A percentile compares a stretch with the other conserved stretches of the same genome.
Evolutionary conservation across 2,797 vertebrate genomes (phyloP).

Genomic region (Phylloscopus collybita): DNA sequence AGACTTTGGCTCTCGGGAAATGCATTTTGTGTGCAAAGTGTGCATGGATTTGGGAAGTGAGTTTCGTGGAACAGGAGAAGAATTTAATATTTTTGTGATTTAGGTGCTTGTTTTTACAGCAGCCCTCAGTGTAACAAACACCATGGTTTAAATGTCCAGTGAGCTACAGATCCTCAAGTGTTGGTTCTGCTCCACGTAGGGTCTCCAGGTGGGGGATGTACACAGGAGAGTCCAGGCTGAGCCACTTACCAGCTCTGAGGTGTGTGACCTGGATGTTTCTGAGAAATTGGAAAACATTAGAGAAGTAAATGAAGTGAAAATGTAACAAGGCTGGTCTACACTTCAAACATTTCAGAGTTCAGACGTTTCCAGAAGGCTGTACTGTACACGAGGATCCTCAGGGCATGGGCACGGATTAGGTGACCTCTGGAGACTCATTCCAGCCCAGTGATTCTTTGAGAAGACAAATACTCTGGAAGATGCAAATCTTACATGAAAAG

Average conservation of each 20-base stretch:
- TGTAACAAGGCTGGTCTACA: neutral
- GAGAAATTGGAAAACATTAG: neutral
- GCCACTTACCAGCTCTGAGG: neutral
- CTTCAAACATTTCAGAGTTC: neutral
- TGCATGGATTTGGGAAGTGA: neutral
- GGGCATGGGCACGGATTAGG: neutral
- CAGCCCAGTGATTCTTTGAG: constrained; percentile 45
- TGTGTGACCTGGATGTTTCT: neutral
- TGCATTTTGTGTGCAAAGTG: neutral
- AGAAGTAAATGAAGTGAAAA: neutral
- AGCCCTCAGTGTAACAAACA: neutral
- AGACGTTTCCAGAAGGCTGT: neutral
- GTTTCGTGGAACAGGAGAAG: neutral
- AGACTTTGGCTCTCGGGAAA: neutral
- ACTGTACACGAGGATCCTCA: neutral
- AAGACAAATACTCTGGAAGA: constrained; percentile 35
- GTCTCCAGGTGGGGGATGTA: neutral
- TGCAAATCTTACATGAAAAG: constrained; percentile 44
- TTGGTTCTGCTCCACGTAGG: accelerated
- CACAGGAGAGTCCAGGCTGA: neutral
- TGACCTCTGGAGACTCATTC: constrained; percentile 52
- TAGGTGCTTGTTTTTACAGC: neutral
- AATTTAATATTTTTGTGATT: neutral
- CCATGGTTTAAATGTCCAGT: neutral
- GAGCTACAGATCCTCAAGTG: neutral